A percentile compares a stretch with the other conserved stretches of the same genome.
Conservation (phyloP, 2,113 vertebrate genomes). For the Morone saxatilis region DNA sequence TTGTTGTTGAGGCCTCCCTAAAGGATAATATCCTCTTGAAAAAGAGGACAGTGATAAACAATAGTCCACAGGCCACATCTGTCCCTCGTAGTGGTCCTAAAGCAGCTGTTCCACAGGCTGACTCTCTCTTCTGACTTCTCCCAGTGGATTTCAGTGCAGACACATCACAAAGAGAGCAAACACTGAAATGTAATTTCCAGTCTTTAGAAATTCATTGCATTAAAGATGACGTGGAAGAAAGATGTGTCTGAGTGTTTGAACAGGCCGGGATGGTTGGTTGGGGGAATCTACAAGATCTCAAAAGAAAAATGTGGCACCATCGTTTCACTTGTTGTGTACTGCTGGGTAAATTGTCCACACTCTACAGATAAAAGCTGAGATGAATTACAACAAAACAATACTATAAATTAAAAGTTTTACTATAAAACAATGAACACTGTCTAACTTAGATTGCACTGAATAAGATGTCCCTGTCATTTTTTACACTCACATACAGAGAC, state of each 20-base stretch:
- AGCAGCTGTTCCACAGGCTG: constrained; percentile 33
- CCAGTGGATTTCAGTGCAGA: constrained; percentile 31
- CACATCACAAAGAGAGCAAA: constrained; percentile 21
- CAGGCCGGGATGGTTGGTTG: neutral
- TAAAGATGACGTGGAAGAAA: neutral
- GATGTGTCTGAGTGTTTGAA: neutral
- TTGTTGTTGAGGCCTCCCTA: neutral
- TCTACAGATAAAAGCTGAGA: no score
- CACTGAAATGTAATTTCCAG: constrained; percentile 20
- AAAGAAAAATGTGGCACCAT: neutral
- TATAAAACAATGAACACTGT: neutral
- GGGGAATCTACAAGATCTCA: neutral
- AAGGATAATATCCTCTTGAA: neutral
- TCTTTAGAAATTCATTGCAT: constrained; percentile 40
- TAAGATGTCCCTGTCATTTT: constrained; percentile 18
- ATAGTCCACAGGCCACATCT: constrained; percentile 35
- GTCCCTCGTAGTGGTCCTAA: constrained; percentile 16
- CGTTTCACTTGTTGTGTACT: neutral
- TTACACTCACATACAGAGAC: constrained; percentile 25
- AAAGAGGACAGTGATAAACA: neutral
- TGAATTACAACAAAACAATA: neutral
- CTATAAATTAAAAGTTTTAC: neutral
- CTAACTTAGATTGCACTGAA: neutral
- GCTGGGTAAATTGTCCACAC: no score
- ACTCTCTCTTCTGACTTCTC: constrained; percentile 9